phyloP scores from a whole-genome alignment of 2,888 invertebrate genomes.

The Auanema freiburgensis region DNA sequence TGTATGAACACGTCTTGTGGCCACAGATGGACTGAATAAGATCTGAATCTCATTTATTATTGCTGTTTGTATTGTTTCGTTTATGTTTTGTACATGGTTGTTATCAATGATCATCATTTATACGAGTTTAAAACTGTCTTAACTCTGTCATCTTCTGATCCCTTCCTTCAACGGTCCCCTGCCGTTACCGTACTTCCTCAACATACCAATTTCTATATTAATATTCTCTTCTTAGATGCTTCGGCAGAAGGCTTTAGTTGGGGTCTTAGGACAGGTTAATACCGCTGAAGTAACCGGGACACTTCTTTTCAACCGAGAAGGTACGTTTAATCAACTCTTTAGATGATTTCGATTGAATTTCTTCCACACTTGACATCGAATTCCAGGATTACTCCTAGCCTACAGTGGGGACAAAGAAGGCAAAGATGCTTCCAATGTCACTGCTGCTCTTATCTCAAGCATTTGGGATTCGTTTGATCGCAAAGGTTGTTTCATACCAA shows the following conservation, averaged over 20 bases:
- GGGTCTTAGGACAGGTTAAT: slow-evolving; percentile 49
- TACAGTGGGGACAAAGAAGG: slow-evolving; percentile 39
- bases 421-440: slow-evolving; percentile 32
- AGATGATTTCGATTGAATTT: not conserved
- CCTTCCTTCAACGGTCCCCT: too few relatives aligned
- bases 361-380: not conserved
- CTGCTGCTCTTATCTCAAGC: slow-evolving; percentile 39
- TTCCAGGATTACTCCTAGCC: slow-evolving; percentile 42
- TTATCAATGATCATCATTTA: too few relatives aligned
- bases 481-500: slow-evolving; percentile 21
- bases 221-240: slow-evolving; percentile 29
- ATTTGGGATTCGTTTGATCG: slow-evolving; percentile 44
- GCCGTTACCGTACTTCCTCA: not conserved
- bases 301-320: slow-evolving; percentile 44
- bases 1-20: slow-evolving; percentile 67
- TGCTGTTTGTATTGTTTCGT: slow-evolving; percentile 4
- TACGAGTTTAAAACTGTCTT: too few relatives aligned
- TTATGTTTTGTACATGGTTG: slow-evolving; percentile 2
- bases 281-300: slow-evolving; percentile 38
- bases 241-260: slow-evolving; percentile 43
- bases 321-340: slow-evolving; percentile 8
- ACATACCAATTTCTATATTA: not conserved
- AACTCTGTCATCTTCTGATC: too few relatives aligned
- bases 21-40: slow-evolving; percentile 69
- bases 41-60: slow-evolving; percentile 1